Conservation (phyloP, 2,888 invertebrate species). For the Colostygia pectinataria region DNA sequence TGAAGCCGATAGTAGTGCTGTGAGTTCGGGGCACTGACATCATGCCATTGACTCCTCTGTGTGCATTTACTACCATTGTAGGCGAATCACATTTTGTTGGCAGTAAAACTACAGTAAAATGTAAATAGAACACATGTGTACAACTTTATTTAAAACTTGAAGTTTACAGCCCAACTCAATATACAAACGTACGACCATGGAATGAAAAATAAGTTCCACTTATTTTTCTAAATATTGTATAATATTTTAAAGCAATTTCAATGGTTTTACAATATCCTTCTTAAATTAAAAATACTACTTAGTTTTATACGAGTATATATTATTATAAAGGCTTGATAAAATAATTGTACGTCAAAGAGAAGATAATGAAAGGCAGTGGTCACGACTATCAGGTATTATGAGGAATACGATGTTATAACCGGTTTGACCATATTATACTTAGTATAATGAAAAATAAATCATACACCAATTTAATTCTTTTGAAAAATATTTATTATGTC, state of each 20-base stretch:
- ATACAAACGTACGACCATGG: too few relatives aligned
- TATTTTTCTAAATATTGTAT: background rate
- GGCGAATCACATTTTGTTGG: conserved; percentile 18
- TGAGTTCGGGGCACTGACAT: conserved; percentile 11
- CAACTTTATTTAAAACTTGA: conserved; percentile 16
- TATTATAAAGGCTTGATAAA: too few relatives aligned
- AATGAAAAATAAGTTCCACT: too few relatives aligned
- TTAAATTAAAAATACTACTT: too few relatives aligned
- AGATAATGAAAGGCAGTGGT: too few relatives aligned
- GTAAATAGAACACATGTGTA: conserved; percentile 15
- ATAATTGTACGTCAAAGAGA: too few relatives aligned
- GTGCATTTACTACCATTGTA: conserved; percentile 12
- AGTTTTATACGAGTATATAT: too few relatives aligned
- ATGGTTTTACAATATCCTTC: background rate
- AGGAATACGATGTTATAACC: too few relatives aligned
- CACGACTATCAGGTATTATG: too few relatives aligned
- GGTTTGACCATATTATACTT: background rate
- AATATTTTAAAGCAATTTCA: background rate
- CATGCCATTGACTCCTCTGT: conserved; percentile 19
- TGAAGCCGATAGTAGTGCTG: conserved; percentile 2
- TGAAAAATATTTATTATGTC: conserved; percentile 1
- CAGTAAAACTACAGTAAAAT: conserved; percentile 19
- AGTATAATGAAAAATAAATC: background rate
- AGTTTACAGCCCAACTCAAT: too few relatives aligned
- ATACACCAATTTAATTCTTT: background rate